Base-by-base conservation (phyloP, 2,113 vertebrate genomes). In the Guaruba guarouba region DNA sequence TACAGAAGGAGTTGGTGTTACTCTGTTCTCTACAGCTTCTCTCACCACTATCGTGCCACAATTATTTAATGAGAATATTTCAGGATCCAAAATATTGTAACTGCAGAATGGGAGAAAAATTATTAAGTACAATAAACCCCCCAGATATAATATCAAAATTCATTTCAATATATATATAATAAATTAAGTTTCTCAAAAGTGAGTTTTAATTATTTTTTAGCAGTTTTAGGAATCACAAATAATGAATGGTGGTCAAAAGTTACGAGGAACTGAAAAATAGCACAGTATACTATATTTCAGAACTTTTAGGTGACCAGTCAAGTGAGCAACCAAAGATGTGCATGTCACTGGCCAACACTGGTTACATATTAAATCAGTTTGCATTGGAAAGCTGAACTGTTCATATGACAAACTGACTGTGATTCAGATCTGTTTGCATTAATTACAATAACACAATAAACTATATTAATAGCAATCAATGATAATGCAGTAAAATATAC, bases 51-150 rank as follows among this genome's bases (percentile, higher is more conserved):
- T 79, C 41, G 98, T 92, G 82, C 99, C 99, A 97, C 98, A 98
- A 91, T 97, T 97, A 95, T 97, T 98, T 79, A 99, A 97, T 83
- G 98, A 99, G 97, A 99, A 99, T 35, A 97, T 95, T 67, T 97
- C 95, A 82, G 98, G 98, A 89, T 98, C 97, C 84, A 99, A 96
- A 96, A 98, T 93, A 93, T 86, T 98, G 96, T 99, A 99, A 89
- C 99, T 99, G 94, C 46, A 97, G 51, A 78, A 92, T 28, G 13
- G 13, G 25, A 92, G 35, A 92, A 78, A 92, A 75, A 78, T 29
- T 57, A 35, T 61, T 51, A 86, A 96, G 77, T 62, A 84, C 15
- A 37, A 77, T 90, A 88, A 92, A 52, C 3, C 0, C 3, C 6
- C 4, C 28, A 80, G 29, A 70, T 78, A 77, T 1, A 77, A 54